These are phyloP conservation scores for Phoenicopterus ruber DNA, from an alignment of 2,113 vertebrate genomes.

Conservation along the genomic window DNA sequence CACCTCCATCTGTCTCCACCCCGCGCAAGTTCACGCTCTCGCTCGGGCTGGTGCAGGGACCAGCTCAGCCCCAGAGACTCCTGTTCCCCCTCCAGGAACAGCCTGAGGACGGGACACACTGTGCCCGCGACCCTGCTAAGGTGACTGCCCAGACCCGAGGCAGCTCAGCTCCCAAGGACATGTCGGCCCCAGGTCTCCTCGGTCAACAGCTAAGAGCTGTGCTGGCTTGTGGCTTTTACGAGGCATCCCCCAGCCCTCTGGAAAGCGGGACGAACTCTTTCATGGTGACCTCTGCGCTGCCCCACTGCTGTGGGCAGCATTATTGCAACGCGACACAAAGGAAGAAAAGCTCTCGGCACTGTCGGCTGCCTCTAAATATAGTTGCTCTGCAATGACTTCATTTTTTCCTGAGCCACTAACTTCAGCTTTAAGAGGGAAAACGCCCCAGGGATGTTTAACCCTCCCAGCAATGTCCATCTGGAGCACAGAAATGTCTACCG, in stretches of 20 bases:
- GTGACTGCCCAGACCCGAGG: background rate
- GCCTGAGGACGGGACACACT: background rate
- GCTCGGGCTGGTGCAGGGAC: accelerated
- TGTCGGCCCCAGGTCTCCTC: background rate
- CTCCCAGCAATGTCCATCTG: background rate
- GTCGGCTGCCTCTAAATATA: conserved; percentile 14
- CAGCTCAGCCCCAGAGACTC: background rate
- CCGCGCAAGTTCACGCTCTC: accelerated
- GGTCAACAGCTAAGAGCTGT: background rate
- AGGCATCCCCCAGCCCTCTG: background rate
- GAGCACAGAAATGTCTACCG: background rate
- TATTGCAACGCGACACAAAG: background rate
- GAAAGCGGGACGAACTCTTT: background rate
- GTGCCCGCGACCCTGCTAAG: background rate
- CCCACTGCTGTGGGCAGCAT: background rate
- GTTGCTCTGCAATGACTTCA: conserved; percentile 4
- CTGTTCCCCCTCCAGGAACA: background rate
- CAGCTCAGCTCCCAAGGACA: background rate
- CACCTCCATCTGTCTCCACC: background rate
- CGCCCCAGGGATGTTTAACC: background rate
- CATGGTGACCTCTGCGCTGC: background rate
- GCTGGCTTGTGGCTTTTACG: background rate
- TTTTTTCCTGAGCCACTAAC: background rate
- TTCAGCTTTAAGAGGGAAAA: conserved; percentile 18
- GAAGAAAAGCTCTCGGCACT: background rate